Evolutionary conservation across 2,888 invertebrate genomes (phyloP), one percentile per base, ranked within the genome.

Genomic region (Unio pictorum): DNA sequence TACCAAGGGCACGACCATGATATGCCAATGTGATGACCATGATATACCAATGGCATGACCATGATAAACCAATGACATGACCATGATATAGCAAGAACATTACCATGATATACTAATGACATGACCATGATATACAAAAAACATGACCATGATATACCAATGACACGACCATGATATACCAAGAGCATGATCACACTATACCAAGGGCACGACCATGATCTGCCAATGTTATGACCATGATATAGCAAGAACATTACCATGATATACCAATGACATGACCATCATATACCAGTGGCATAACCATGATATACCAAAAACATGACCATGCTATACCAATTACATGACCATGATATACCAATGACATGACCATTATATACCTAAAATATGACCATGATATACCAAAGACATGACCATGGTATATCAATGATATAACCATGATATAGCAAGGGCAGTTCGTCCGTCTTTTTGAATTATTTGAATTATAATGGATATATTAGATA

Each of bases 401-500:
- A 18, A 23, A 23, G 23, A 23, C 23, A 23, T 23, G 23, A 23
- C 23, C 23, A 23, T 8, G 18, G 45, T 5, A 11, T 55, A 30
- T 57, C n/a, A n/a, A 23, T 18, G 57, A 57, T 5, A 20, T 23
- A 18, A 57, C 57, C 45, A 45, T 45, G 20, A 55, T 60, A 55
- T 67, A 8, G 28, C 15, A 18, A 30, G 8, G 23, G 45, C 54
- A 55, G 59, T 5, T 55, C 30, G 28, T 61, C 3, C 59, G 55
- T 34, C 61, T 54, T 20, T 23, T 23, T 23, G 23, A 23, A 23
- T 23, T 23, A 23, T 55, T 55, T 61, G 61, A 67, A 59, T n/a
- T 30, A 34, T n/a, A 30, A 65, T n/a, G 65, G 58, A 30, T 57
- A 65, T 26, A 30, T 20, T 57, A 56, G 30, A 30, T 57, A 57